Conservation (phyloP, 2,797 vertebrate species). For the Delichon dasypus region DNA sequence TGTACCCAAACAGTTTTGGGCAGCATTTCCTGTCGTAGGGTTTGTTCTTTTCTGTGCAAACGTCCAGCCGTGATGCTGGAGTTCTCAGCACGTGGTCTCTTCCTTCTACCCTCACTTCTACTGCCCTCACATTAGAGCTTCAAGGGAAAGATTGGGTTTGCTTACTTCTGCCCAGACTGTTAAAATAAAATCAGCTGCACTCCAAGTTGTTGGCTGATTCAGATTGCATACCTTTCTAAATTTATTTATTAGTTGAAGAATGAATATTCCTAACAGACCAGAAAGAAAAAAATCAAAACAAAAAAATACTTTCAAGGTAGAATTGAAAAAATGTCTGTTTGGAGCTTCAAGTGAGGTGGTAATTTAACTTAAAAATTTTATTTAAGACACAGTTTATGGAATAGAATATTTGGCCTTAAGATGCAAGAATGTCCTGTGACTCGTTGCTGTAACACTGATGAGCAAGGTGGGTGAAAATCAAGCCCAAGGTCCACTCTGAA, state of each 20-base stretch:
- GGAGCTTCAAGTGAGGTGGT: neutral
- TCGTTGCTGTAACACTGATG: neutral
- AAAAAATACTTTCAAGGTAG: neutral
- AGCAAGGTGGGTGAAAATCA: neutral
- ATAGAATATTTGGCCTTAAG: neutral
- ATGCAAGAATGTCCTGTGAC: neutral
- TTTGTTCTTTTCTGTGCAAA: neutral
- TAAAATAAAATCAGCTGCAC: neutral
- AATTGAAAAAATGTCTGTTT: neutral
- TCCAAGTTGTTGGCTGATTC: neutral
- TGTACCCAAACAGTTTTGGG: neutral
- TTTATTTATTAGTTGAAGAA: neutral
- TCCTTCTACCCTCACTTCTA: neutral
- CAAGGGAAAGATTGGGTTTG: neutral
- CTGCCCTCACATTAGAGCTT: neutral
- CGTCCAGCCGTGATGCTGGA: rapidly evolving
- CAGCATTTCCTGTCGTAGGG: neutral
- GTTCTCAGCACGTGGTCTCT: neutral
- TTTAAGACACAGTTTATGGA: neutral
- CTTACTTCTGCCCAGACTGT: neutral
- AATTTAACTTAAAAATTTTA: neutral
- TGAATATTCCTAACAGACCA: neutral
- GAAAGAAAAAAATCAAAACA: neutral
- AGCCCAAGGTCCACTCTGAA: neutral
- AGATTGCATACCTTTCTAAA: neutral